These are phyloP conservation scores for Corythornis cristatus DNA, from an alignment of 2,113 vertebrate species.

Conservation along the genomic window DNA sequence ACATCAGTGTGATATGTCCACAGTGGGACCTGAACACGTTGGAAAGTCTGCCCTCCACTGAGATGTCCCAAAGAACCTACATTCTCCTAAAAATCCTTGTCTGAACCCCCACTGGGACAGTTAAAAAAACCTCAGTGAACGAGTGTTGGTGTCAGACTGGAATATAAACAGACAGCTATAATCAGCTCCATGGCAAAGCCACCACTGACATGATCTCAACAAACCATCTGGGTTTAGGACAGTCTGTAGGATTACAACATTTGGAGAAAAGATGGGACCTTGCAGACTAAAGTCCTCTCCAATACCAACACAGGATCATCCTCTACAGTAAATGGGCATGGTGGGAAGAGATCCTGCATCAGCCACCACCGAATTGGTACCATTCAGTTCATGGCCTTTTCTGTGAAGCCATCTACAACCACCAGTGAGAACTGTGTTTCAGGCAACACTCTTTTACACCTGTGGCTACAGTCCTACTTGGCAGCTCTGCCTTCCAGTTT, in stretches of 20 bases:
- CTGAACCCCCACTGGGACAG: too few species aligned
- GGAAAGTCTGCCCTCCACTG: not conserved
- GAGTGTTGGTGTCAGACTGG: not conserved
- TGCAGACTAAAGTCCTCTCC: not conserved
- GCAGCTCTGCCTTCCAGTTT: not conserved
- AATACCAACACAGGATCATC: not conserved
- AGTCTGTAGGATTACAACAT: fast-evolving
- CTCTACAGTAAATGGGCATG: not conserved
- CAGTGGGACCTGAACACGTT: fast-evolving
- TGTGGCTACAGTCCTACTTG: not conserved
- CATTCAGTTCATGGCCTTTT: not conserved
- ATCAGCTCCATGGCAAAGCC: not conserved
- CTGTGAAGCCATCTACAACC: not conserved
- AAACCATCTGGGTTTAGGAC: not conserved
- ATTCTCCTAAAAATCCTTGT: not conserved
- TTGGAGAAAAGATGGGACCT: not conserved
- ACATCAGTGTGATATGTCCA: not conserved
- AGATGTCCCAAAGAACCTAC: not conserved
- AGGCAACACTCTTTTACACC: not conserved
- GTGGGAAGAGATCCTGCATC: not conserved
- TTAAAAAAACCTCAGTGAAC: not conserved
- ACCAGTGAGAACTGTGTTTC: not conserved
- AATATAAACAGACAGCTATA: fast-evolving
- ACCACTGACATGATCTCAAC: not conserved
- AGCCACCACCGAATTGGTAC: fast-evolving